Evolutionary conservation across 2,113 vertebrate genomes (phyloP).

Genomic region (Leuciscus idus): DNA sequence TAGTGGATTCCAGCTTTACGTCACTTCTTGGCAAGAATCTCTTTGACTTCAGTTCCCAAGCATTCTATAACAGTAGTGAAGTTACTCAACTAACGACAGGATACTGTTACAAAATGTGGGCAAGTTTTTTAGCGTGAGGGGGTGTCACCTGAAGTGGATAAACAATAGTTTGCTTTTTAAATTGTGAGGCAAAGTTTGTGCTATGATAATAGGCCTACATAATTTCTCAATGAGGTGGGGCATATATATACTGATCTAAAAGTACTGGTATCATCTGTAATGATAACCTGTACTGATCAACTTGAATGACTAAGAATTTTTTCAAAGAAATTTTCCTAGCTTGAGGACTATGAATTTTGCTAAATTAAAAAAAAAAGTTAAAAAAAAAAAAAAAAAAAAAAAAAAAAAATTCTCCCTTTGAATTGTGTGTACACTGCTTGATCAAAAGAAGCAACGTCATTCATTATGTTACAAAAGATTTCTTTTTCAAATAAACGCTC

Average conservation of each 20-base stretch:
- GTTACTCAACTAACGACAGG: background rate
- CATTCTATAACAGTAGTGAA: background rate
- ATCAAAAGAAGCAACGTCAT: background rate
- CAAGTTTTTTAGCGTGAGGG: background rate
- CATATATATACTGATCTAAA: background rate
- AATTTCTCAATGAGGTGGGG: background rate
- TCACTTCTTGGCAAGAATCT: conserved; percentile 4
- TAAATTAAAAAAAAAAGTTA: background rate
- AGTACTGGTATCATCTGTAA: background rate
- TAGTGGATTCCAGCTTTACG: conserved; percentile 16
- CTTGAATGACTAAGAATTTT: background rate
- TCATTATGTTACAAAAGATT: background rate
- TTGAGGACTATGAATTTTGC: background rate
- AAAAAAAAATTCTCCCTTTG: background rate
- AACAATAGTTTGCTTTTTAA: background rate
- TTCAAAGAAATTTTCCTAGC: background rate
- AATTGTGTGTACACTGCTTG: background rate
- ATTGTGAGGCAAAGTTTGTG: background rate
- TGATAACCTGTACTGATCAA: background rate
- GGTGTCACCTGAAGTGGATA: background rate
- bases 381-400: background rate
- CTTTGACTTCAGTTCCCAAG: background rate
- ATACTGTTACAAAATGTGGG: background rate
- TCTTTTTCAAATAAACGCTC: background rate
- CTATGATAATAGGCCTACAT: background rate